Base-by-base conservation (phyloP, 23 tunicate genomes). In the Pegea sp. region DNA sequence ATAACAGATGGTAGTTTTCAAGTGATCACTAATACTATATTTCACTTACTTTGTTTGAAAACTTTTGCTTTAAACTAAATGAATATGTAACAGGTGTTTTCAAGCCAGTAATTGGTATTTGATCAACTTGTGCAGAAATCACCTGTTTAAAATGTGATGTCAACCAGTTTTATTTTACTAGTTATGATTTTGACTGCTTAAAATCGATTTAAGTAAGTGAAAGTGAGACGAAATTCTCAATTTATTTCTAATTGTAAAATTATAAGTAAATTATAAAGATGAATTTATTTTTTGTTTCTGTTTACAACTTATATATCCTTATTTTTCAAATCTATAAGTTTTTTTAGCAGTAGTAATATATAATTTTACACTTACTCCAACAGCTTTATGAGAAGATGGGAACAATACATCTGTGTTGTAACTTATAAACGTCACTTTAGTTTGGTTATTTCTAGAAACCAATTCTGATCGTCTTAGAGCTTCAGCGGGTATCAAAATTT, bases 221-320 rank as follows among this genome's bases (percentile, higher is more conserved):
- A n/a, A n/a, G n/a, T n/a, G n/a, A n/a, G n/a, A n/a, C n/a, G n/a
- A n/a, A n/a, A n/a, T n/a, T n/a, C n/a, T n/a, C n/a, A n/a, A n/a
- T n/a, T n/a, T n/a, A n/a, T n/a, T n/a, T n/a, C n/a, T n/a, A n/a
- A n/a, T n/a, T n/a, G n/a, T n/a, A n/a, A n/a, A n/a, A n/a, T n/a
- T n/a, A n/a, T n/a, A n/a, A n/a, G n/a, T n/a, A n/a, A n/a, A n/a
- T n/a, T n/a, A n/a, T n/a, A n/a, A n/a, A n/a, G n/a, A n/a, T n/a
- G n/a, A n/a, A n/a, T n/a, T n/a, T n/a, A n/a, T n/a, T n/a, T n/a
- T n/a, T n/a, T n/a, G n/a, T n/a, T n/a, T n/a, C 16, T 8, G 46
- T 16, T 38, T 38, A 38, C 46, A 38, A 38, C 46, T 38, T 38
- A n/a, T n/a, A n/a, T n/a, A n/a, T n/a, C n/a, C n/a, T n/a, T n/a